These are phyloP conservation scores for Botia kubotai DNA, from an alignment of 2,797 vertebrate genomes.

Conservation along the genomic window DNA sequence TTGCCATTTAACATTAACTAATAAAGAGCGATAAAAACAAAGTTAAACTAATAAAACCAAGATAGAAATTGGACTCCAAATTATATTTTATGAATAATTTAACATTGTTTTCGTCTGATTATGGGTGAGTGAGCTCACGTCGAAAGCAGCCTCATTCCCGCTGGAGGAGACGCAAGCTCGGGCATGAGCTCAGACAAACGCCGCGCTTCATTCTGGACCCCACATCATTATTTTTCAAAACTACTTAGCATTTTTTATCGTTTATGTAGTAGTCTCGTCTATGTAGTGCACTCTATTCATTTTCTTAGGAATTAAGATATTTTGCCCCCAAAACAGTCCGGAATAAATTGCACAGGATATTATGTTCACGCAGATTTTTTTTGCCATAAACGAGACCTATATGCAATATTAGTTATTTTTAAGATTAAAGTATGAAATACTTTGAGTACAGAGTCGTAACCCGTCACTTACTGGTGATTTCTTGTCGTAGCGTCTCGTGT, in stretches of 20 bases:
- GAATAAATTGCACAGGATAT: conserved; percentile 6
- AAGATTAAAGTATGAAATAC: neutral
- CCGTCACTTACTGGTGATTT: conserved; percentile 3
- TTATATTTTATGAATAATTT: neutral
- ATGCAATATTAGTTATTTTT: conserved; percentile 19
- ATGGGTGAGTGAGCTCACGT: conserved; percentile 1
- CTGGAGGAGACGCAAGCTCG: conserved; percentile 17
- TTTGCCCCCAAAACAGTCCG: neutral
- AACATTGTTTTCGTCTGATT: neutral
- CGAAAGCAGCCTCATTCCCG: conserved; percentile 25
- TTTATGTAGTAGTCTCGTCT: neutral
- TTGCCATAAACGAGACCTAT: neutral
- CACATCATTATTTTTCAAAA: neutral
- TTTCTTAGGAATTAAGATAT: neutral
- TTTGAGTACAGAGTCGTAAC: neutral
- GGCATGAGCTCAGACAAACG: conserved; percentile 2
- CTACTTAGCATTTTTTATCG: neutral
- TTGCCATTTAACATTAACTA: neutral
- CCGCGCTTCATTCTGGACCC: neutral
- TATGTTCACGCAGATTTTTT: neutral
- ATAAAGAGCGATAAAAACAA: neutral
- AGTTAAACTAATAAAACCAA: neutral
- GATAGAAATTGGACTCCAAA: neutral
- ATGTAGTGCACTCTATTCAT: no score
- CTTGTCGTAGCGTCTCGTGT: conserved; percentile 17